These are phyloP conservation scores for Dione vanillae DNA, from an alignment of 2,888 invertebrate genomes.

Conservation along the genomic window DNA sequence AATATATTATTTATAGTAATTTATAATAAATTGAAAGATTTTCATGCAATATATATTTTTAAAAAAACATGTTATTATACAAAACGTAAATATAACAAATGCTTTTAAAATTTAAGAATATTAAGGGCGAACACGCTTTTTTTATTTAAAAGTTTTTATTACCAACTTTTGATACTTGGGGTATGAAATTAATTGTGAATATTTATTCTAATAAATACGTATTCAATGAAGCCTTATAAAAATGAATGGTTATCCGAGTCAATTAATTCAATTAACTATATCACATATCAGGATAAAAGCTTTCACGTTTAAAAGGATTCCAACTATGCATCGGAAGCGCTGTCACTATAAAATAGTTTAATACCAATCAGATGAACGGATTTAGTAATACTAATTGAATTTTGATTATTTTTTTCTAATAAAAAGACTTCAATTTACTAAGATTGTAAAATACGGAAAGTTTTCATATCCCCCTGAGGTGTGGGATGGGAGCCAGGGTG, in stretches of 20 bases:
- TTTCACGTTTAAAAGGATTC: slow-evolving; percentile 20
- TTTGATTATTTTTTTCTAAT: slow-evolving; percentile 51
- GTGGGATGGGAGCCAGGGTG: slow-evolving; percentile 45
- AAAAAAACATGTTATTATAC: no score
- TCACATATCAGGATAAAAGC: slow-evolving; percentile 19
- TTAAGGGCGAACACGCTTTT: no score
- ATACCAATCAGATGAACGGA: neutral
- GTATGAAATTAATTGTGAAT: neutral
- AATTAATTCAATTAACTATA: slow-evolving; percentile 25
- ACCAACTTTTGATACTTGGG: neutral
- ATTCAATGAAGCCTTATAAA: slow-evolving; percentile 6
- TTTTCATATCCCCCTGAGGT: slow-evolving; percentile 65
- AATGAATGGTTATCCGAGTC: slow-evolving; percentile 7
- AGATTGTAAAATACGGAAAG: slow-evolving; percentile 55
- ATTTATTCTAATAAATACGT: neutral
- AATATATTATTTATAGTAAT: no score
- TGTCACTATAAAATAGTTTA: neutral
- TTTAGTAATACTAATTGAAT: slow-evolving; percentile 44
- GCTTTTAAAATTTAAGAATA: no score
- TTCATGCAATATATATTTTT: no score
- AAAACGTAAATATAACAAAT: no score
- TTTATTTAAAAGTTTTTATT: no score
- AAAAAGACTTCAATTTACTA: slow-evolving; percentile 47
- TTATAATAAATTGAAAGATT: no score
- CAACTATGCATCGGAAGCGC: neutral